Base-by-base conservation (phyloP, 92 coral and sea anemone species). In the Parazoanthus darwini region DNA sequence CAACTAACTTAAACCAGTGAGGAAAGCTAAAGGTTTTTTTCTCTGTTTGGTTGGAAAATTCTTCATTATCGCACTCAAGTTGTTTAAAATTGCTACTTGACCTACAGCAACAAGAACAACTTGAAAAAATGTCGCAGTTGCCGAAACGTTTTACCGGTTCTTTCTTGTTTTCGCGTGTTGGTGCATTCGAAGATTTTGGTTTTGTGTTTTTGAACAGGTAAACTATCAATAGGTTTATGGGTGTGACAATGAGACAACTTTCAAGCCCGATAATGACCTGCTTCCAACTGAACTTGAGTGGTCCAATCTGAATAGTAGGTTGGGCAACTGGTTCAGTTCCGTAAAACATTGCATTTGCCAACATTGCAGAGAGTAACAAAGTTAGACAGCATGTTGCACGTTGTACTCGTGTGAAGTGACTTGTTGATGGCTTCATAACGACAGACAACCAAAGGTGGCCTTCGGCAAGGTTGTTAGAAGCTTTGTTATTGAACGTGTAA, bases 401-500 rank as follows among this genome's bases (percentile, higher is more conserved):
- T 50, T 95, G 98, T 1, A 94, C 93, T 8, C 98, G 94, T 0
- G 98, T 94, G 87, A 94, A 95, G 26, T 78, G 88, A 78, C 92
- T 92, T 86, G 81, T 71, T 4, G 96, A 94, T 4, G 96, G 94
- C 82, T 95, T 95, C 58, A 94, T 93, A 39, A 94, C 79, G 11
- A 95, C 96, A 6, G 98, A 95, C 67, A 95, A 37, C 98, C 98
- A 95, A 56, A 95, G 46, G 51, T 95, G 98, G 5, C 96, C 96
- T 39, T 95, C 98, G 1, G 96, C 88, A 66, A 95, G 91, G 56
- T 90, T 93, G 50, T 87, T 92, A 42, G 94, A 86, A 16, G 93
- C 87, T 79, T 91, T 77, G 18, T 88, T 78, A 89, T 90, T 91
- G 42, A 93, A 88, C 15, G 94, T 84, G 76, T 91, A 80, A 33